phyloP scores from a whole-genome alignment of 2,888 invertebrate genomes.

The Magallana nippona region DNA sequence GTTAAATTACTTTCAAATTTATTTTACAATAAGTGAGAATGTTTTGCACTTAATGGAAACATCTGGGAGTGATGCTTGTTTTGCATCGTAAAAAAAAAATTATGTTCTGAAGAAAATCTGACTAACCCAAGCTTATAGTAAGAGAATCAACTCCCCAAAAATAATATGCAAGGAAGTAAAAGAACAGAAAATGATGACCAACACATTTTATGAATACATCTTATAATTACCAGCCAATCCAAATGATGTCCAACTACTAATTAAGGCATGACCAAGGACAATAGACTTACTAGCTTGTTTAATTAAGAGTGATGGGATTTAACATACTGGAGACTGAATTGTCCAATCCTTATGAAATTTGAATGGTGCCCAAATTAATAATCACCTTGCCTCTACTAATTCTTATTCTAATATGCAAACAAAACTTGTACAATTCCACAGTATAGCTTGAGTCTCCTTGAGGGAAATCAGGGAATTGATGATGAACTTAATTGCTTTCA shows the following conservation, averaged over 20 bases:
- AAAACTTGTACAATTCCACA: background rate
- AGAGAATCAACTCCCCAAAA: too few species aligned
- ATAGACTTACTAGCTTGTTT: background rate
- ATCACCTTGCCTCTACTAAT: constrained; percentile 3
- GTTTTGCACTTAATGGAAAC: too few species aligned
- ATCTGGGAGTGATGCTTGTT: too few species aligned
- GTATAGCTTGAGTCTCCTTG: background rate
- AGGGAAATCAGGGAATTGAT: background rate
- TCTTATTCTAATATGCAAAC: constrained; percentile 7
- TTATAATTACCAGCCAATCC: background rate
- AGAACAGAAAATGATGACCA: too few species aligned
- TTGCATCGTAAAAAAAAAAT: too few species aligned
- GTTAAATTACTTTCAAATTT: too few species aligned
- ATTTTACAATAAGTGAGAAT: too few species aligned
- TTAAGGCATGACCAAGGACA: background rate
- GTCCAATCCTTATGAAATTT: background rate
- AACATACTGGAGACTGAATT: background rate
- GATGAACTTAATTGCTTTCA: constrained; percentile 12
- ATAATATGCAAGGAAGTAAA: too few species aligned
- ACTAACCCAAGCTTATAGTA: too few species aligned
- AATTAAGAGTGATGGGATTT: background rate
- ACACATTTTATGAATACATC: too few species aligned
- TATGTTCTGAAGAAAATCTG: too few species aligned
- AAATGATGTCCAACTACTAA: background rate
- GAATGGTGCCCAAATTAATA: constrained; percentile 21